Percentiles rank a stretch among this genome's conserved stretches.
Evolutionary conservation across 2,797 vertebrate species (phyloP).

Genomic region (Remorina albescens): DNA sequence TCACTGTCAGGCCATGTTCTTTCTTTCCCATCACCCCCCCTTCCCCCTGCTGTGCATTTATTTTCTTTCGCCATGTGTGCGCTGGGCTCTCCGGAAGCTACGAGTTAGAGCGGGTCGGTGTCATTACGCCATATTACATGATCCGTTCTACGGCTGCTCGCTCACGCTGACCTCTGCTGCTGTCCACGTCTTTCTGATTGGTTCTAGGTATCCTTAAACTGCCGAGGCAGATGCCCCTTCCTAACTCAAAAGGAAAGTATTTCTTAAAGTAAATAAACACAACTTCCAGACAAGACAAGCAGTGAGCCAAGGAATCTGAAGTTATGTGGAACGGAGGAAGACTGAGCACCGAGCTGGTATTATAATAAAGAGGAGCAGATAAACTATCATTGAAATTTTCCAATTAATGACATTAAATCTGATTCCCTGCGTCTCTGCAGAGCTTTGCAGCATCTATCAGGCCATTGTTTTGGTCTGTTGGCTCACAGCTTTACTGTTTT

Average conservation of each 20-base stretch:
- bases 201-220: conserved; percentile 10
- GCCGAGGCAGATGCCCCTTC: conserved; percentile 10
- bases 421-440: not conserved
- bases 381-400: not conserved
- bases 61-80: conserved; percentile 42
- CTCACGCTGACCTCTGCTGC: conserved; percentile 6
- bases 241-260: not conserved
- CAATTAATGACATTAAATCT: not conserved
- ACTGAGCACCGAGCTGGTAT: not conserved
- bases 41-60: conserved; percentile 20
- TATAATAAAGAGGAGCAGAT: not conserved
- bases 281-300: not conserved
- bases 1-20: conserved; percentile 38
- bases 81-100: conserved; percentile 24
- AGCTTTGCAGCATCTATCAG: not conserved
- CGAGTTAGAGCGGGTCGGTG: conserved; percentile 39
- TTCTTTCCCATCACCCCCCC: conserved; percentile 29
- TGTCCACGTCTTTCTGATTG: conserved; percentile 9
- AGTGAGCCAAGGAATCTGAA: not conserved
- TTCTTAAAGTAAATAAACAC: not conserved
- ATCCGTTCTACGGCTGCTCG: conserved; percentile 17
- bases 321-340: not conserved
- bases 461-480: not conserved
- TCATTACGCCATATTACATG: conserved; percentile 42
- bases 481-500: not conserved